Conservation (phyloP, 2,888 invertebrate genomes). For the Eretmocerus hayati region DNA sequence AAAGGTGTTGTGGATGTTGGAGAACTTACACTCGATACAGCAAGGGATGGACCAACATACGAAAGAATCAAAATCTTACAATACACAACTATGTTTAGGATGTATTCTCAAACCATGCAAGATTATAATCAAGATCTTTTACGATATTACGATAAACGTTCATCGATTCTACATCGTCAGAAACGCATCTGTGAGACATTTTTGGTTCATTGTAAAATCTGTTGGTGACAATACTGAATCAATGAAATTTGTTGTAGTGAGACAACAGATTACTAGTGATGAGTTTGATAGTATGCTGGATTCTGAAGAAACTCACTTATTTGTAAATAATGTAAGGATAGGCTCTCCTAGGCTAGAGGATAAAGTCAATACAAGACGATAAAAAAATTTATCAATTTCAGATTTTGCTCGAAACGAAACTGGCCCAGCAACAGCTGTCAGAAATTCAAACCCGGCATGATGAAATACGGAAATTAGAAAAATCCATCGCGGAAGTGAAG, state of each 20-base stretch:
- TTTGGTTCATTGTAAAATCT: conserved; percentile 5
- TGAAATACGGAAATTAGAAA: conserved; percentile 75
- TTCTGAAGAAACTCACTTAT: conserved; percentile 46
- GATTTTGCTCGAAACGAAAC: conserved; percentile 73
- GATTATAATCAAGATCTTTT: conserved; percentile 52
- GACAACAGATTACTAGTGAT: conserved; percentile 38
- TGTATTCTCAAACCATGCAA: conserved; percentile 49
- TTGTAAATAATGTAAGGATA: conserved; percentile 53
- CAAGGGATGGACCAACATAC: conserved; percentile 33
- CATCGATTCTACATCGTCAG: conserved; percentile 53
- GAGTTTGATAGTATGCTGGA: conserved; percentile 46
- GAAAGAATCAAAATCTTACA: conserved; percentile 50
- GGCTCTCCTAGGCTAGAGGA: no score
- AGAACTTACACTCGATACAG: conserved; percentile 29
- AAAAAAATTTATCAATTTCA: no score
- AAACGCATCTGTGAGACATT: conserved; percentile 50
- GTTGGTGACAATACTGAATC: conserved; percentile 1
- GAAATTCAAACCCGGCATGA: conserved; percentile 77
- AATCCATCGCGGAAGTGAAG: conserved; percentile 67
- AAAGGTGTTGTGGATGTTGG: conserved; percentile 32
- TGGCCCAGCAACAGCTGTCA: conserved; percentile 66
- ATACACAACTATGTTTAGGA: conserved; percentile 47
- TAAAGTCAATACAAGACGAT: no score
- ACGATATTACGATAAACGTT: conserved; percentile 51
- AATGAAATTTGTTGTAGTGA: conserved; percentile 30